Percentiles rank a stretch among this genome's conserved stretches.
These are phyloP conservation scores for Diorhabda sublineata DNA, from an alignment of 1,140 invertebrate genomes.

Conservation along the genomic window DNA sequence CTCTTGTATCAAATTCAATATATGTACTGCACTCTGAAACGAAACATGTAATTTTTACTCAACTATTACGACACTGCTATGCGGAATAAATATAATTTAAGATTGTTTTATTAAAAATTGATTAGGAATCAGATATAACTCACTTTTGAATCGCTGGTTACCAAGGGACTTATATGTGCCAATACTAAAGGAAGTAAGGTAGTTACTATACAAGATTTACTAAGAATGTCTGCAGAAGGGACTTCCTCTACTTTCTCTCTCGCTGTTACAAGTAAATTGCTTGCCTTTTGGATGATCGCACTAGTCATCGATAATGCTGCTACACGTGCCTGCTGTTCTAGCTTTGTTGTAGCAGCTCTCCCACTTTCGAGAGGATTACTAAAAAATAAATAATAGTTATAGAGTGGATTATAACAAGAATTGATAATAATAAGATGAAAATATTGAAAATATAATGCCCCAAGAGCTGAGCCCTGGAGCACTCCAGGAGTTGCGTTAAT, in stretches of 20 bases:
- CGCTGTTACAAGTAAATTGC: constrained; percentile 67
- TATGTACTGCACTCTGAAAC: constrained; percentile 79
- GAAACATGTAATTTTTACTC: too few relatives aligned
- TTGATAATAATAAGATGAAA: too few relatives aligned
- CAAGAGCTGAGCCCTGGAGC: too few relatives aligned
- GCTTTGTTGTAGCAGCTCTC: constrained; percentile 60
- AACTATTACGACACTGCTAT: too few relatives aligned
- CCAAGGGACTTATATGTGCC: constrained; percentile 76
- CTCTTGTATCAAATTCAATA: constrained; percentile 85
- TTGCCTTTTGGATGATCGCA: constrained; percentile 68
- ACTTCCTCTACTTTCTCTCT: constrained; percentile 58
- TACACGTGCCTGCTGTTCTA: constrained; percentile 68
- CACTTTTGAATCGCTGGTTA: constrained; percentile 76
- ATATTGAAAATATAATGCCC: too few relatives aligned
- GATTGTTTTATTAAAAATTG: neutral
- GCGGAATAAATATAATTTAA: neutral
- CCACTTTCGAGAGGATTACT: constrained; percentile 65
- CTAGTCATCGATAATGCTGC: constrained; percentile 67
- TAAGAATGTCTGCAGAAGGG: constrained; percentile 54
- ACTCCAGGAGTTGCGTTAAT: too few relatives aligned
- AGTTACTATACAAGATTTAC: constrained; percentile 57
- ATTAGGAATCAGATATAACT: constrained; percentile 17
- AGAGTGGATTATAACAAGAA: too few relatives aligned
- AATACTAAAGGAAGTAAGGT: constrained; percentile 74
- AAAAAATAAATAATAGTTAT: constrained; percentile 19